Evolutionary conservation across 2,113 vertebrate genomes (phyloP), one percentile per base, ranked within the genome.

Genomic region (Ailuropoda melanoleuca): DNA sequence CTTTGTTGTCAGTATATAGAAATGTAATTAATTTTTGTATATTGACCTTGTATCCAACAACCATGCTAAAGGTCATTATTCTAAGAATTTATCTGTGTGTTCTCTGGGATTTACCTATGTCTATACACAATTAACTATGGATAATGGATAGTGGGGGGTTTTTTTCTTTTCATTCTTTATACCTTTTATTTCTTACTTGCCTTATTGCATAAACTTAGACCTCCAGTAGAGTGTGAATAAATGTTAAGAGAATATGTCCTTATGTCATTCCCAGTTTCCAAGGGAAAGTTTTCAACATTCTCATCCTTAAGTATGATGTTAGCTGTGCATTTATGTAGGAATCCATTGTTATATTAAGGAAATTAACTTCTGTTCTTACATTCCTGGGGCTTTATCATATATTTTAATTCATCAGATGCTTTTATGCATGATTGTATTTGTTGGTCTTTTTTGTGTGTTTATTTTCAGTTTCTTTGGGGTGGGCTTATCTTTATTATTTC

Each of bases 261-360:
- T 85, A 2, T 85, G 46, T 64, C 10, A 64, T 72, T 91, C 21
- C 18, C 13, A 66, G 26, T 88, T 92, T 92, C 18, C 26, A 37
- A 43, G 34, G 58, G 48, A 92, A 94, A 85, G 8, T 77, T 91
- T 88, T 88, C 60, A 94, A 77, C n/a, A 58, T 77, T 90, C 86
- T 88, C 8, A 56, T 21, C 6, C 15, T 56, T 72, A 55, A 43
- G 11, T 84, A 12, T 46, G 1, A 43, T 68, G 4, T 78, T 70
- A 68, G 7, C 60, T 83, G 5, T 56, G 1, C 55, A n/a, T 74
- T 97, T 94, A 53, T 39, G 1, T 75, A 55, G 60, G 24, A 56
- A 83, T 60, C 64, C 4, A 34, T 75, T 87, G 46, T 48, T 21
- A 64, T 55, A 85, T 39, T 37, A 90, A 80, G 50, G 24, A 90